Conservation (phyloP, 2,888 invertebrate species). For the Strigamia transsilvanica region DNA sequence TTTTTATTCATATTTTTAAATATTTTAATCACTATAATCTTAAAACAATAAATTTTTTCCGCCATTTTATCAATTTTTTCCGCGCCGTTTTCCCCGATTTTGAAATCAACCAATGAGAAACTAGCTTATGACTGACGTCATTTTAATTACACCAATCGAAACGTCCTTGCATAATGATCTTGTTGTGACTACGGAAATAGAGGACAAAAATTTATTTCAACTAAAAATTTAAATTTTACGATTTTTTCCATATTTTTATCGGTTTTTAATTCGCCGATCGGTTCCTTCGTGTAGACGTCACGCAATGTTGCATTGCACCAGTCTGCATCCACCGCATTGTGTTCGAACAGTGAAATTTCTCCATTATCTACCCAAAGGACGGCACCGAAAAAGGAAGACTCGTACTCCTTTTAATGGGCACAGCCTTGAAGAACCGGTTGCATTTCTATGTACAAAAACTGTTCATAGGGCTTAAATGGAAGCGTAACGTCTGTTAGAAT, state of each 20-base stretch:
- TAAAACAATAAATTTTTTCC: too few species aligned
- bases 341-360: neutral
- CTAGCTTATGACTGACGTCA: neutral
- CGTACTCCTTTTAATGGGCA: too few species aligned
- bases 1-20: too few species aligned
- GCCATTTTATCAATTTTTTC: neutral
- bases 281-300: neutral
- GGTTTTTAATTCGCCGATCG: neutral
- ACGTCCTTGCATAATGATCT: neutral
- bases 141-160: neutral
- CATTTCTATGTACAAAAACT: too few species aligned
- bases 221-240: too few species aligned
- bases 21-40: too few species aligned
- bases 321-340: neutral
- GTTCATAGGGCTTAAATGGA: too few species aligned
- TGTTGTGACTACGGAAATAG: neutral
- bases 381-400: too few species aligned
- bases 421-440: too few species aligned
- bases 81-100: neutral
- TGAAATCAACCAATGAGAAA: neutral
- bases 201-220: neutral
- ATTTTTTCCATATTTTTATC: neutral
- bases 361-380: neutral
- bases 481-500: too few species aligned
- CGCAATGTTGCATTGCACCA: constrained; percentile 32